Base-by-base conservation (phyloP, 2,888 invertebrate genomes). In the Dryocosmus kuriphilus region DNA sequence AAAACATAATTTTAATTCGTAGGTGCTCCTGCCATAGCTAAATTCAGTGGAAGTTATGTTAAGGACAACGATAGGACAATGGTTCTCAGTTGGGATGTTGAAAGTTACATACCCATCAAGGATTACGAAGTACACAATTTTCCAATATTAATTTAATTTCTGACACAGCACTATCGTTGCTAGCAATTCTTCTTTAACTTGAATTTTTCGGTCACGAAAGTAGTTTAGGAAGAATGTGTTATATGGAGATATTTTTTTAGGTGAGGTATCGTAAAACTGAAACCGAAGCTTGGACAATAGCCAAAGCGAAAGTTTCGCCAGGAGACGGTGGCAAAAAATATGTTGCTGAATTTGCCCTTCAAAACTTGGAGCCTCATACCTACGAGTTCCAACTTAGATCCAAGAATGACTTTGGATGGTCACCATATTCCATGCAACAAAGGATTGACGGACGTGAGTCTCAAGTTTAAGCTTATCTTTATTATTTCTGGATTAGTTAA, bases 351-450 rank as follows among this genome's bases (percentile, higher is more conserved):
- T 84, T 89, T 62, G 78, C 84, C 11, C 80, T 90, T 19, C 79
- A 82, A 73, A 83, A 80, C 73, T 86, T 89, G 78, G 79, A 84
- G 63, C 85, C 87, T 65, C 89, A 86, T 77, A 77, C 85, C 46
- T 90, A 90, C 76, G 89, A 90, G 75, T 86, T 88, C n/a, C 84
- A 83, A 73, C 82, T 90, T 4, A 73, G 46, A 71, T 88, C 90
- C 27, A 85, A 83, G 81, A 90, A 90, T 75, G 77, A 83, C 41
- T 89, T 86, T 60, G 90, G 90, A 77, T 90, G 90, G 90, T 90
- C 90, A 22, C 81, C 77, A 9, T 80, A 81, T 24, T 88, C 90
- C 4, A 78, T 75, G 7, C 82, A 85, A 5, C 82, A 85, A 51
- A 74, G 75, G 16, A 89, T 90, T 63, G 80, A 77, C 60, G 85